Evolutionary conservation across 2,797 vertebrate species (phyloP).

Genomic region (Coluber constrictor): DNA sequence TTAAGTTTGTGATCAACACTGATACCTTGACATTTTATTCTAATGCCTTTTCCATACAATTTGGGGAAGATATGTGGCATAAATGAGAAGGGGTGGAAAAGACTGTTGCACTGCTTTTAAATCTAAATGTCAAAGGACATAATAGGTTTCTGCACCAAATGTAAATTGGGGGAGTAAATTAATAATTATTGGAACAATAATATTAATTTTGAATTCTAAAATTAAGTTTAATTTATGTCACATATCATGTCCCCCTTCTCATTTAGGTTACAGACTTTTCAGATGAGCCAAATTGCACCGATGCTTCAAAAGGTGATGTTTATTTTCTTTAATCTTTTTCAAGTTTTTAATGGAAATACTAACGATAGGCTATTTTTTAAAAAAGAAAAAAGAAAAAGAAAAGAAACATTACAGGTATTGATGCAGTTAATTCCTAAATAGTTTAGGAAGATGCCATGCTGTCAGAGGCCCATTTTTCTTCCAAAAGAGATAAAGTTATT

Average conservation of each 20-base stretch:
- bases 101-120: not conserved
- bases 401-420: not conserved
- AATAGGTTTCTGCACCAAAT: conserved; percentile 15
- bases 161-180: not conserved
- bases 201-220: conserved; percentile 39
- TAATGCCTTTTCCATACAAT: conserved; percentile 11
- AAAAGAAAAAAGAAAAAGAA: not conserved
- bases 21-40: conserved; percentile 48
- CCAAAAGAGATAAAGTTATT: not conserved
- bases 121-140: conserved; percentile 38
- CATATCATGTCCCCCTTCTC: not conserved
- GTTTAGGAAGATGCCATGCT: not conserved
- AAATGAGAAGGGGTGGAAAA: not conserved
- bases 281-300: conserved; percentile 5
- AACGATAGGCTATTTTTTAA: conserved; percentile 19
- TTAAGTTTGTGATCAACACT: conserved; percentile 40
- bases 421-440: not conserved
- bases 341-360: conserved; percentile 39
- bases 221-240: conserved; percentile 13
- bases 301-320: conserved; percentile 37
- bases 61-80: conserved; percentile 13
- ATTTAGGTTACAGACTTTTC: conserved; percentile 3
- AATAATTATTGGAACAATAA: conserved; percentile 11
- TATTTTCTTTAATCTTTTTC: conserved; percentile 24
- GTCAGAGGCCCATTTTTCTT: not conserved